These are phyloP conservation scores for Hemiprocne comata DNA, from an alignment of 2,113 vertebrate genomes.

Conservation along the genomic window DNA sequence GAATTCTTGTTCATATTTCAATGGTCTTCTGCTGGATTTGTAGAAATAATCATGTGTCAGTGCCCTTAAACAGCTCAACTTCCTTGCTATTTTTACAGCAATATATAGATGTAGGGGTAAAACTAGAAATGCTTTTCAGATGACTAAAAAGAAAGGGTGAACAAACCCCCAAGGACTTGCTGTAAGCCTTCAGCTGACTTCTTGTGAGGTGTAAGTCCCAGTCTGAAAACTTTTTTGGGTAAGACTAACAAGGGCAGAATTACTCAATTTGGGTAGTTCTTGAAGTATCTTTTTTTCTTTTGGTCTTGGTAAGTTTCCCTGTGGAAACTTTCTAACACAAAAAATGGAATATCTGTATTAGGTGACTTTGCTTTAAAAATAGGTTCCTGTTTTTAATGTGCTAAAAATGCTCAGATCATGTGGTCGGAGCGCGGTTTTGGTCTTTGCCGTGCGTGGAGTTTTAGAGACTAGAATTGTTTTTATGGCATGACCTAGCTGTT, in stretches of 20 bases:
- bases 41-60: not conserved
- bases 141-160: not conserved
- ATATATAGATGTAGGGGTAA: not conserved
- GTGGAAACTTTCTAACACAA: not conserved
- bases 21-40: not conserved
- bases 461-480: not conserved
- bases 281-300: not conserved
- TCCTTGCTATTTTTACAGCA: not conserved
- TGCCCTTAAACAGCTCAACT: too few species aligned
- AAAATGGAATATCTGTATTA: not conserved
- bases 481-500: not conserved
- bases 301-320: not conserved
- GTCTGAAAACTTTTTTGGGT: not conserved
- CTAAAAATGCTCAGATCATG: not conserved
- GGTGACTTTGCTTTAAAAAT: not conserved
- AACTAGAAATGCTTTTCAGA: not conserved
- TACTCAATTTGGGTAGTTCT: not conserved
- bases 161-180: not conserved
- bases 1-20: rapidly evolving
- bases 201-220: not conserved
- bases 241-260: not conserved
- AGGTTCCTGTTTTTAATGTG: rapidly evolving
- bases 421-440: not conserved
- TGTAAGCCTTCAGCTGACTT: not conserved
- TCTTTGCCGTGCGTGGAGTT: not conserved